Conservation (phyloP, 2,888 invertebrate genomes). For the Linnaemya tessellans region DNA sequence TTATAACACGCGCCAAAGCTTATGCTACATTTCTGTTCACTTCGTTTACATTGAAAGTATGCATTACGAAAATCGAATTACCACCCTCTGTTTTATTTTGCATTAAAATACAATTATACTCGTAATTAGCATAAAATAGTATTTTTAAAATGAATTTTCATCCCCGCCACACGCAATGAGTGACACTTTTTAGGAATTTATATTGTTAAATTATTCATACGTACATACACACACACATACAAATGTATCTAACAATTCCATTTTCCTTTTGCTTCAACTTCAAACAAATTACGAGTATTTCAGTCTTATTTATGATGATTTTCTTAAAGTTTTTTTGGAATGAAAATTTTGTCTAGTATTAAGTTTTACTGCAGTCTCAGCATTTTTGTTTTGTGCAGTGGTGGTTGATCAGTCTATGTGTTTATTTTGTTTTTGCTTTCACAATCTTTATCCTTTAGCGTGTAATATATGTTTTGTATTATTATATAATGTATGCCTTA, state of each 20-base stretch:
- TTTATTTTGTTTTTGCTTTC: slow-evolving; percentile 14
- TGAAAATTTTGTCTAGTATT: slow-evolving; percentile 35
- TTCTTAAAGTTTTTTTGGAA: slow-evolving; percentile 23
- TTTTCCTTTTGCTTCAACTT: not conserved
- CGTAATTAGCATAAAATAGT: not conserved
- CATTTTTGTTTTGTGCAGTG: slow-evolving; percentile 22
- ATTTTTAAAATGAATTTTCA: not conserved
- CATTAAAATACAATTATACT: not conserved
- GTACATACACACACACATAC: not conserved
- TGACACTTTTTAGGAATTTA: not conserved
- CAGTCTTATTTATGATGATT: slow-evolving; percentile 32
- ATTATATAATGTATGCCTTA: slow-evolving; percentile 49
- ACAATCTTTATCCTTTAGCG: slow-evolving; percentile 17
- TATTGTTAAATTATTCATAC: not conserved
- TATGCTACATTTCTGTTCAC: not conserved
- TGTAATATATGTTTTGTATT: slow-evolving; percentile 8
- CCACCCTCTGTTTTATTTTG: not conserved
- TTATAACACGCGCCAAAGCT: not conserved
- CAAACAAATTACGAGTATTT: slow-evolving; percentile 1
- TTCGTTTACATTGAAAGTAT: not conserved
- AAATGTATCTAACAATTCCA: not conserved
- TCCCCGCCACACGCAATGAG: not conserved
- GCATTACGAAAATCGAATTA: not conserved
- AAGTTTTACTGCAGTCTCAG: slow-evolving; percentile 50
- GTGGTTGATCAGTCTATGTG: slow-evolving; percentile 9